Base-by-base conservation (phyloP, 2,888 invertebrate species). In the Strigamia crassipes region DNA sequence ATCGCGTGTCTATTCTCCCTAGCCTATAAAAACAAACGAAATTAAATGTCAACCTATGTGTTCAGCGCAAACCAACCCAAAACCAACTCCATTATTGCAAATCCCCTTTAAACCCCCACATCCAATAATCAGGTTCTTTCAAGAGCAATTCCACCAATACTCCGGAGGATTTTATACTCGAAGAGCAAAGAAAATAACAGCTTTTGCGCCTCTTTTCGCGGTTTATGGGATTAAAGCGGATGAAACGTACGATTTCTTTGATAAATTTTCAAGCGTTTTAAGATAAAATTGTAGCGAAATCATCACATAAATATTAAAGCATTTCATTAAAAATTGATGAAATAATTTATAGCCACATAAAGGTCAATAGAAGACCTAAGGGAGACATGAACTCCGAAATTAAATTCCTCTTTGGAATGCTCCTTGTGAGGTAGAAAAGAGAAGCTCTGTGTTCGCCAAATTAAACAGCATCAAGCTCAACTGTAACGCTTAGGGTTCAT, bases 1-100 rank as follows among this genome's bases (percentile, higher is more conserved):
- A 96, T 96, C 0, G 96, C 95, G 89, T 96, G 95, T 5, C 96
- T 91, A 88, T 96, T 96, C 88, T 96, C 96, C 66, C 92, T 91
- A 0, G 96, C 96, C 92, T 94, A 87, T 46, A 89, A 88, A 84
- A 82, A 82, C 56, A 77, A 73, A 81, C n/a, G 23, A 51, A 81
- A 8, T 46, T 31, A 4, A 80, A 51, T 80, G n/a, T 56, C 56
- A 56, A 38, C 73, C 23, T 31, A 9, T 56, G n/a, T 18, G n/a
- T 21, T 46, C 56, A 21, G 3, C 56, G 9, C 15, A 56, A 56
- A 23, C n/a, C 73, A 31, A 23, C 38, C 9, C 51, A 42, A 13
- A 18, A 46, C 80, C n/a, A 56, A 51, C 23, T 46, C 41, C 27
- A 51, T 51, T 42, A 78, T 38, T 31, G 21, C 3, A 42, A 78